A percentile compares a stretch with the other conserved stretches of the same genome.
These are phyloP conservation scores for Elegia similella DNA, from an alignment of 2,888 invertebrate species.

Conservation along the genomic window DNA sequence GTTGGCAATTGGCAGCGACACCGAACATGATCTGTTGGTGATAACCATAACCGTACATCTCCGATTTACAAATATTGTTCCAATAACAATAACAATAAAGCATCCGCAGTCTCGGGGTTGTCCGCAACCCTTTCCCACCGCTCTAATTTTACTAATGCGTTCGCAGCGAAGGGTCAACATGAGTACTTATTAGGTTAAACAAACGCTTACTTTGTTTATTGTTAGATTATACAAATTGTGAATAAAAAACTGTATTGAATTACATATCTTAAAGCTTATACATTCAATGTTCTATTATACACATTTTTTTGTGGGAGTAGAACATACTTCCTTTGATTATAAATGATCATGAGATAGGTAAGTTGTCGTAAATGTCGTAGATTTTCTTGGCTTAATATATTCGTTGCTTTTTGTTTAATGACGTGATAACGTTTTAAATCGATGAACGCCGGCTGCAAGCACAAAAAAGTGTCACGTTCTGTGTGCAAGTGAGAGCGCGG, in stretches of 20 bases:
- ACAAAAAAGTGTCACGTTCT: no score
- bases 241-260: conserved; percentile 22
- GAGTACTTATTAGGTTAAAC: conserved; percentile 54
- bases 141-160: conserved; percentile 80
- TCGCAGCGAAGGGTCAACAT: conserved; percentile 61
- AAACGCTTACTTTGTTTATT: conserved; percentile 65
- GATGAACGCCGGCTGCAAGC: no score
- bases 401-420: no score
- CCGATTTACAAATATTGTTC: conserved; percentile 76
- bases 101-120: conserved; percentile 43
- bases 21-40: conserved; percentile 47
- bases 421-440: no score
- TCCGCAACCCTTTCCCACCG: conserved; percentile 77
- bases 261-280: no score
- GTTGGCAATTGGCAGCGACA: conserved; percentile 29
- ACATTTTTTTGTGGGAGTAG: no score
- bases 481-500: no score
- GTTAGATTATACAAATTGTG: conserved; percentile 63
- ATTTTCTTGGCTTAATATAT: no score
- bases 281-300: no score
- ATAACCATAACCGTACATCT: conserved; percentile 76
- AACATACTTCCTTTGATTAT: no score
- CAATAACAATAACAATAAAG: conserved; percentile 80
- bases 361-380: no score
- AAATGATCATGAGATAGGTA: no score